These are phyloP conservation scores for Piscicola geometra DNA, from an alignment of 2,888 invertebrate genomes.

Conservation along the genomic window DNA sequence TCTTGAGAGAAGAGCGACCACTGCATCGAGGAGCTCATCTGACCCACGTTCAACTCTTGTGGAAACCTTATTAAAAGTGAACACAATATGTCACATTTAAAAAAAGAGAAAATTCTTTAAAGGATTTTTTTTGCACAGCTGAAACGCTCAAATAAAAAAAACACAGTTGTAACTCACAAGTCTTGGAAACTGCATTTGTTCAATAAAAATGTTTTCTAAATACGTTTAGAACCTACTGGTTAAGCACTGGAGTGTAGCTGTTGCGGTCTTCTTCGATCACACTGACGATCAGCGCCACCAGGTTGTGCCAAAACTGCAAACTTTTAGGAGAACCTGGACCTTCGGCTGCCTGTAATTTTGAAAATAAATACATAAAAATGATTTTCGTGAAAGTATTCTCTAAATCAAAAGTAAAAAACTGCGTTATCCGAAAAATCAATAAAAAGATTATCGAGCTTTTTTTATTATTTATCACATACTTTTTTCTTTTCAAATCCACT, in stretches of 20 bases:
- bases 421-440: no score
- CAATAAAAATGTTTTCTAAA: no score
- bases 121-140: no score
- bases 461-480: no score
- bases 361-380: no score
- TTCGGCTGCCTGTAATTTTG: constrained; percentile 42
- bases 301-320: constrained; percentile 95
- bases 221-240: constrained; percentile 76
- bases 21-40: constrained; percentile 94
- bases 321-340: constrained; percentile 73
- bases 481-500: no score
- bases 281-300: constrained; percentile 91
- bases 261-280: constrained; percentile 98
- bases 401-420: no score
- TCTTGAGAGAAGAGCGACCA: constrained; percentile 90
- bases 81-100: no score
- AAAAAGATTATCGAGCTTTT: no score
- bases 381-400: no score
- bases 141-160: neutral
- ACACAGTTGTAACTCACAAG: neutral
- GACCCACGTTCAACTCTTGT: constrained; percentile 94
- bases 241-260: constrained; percentile 93
- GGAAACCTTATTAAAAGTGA: no score
- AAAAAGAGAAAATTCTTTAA: no score
- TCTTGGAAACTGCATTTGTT: neutral